Base-by-base conservation (phyloP, 2,797 vertebrate genomes). In the Rhinatrema bivittatum region DNA sequence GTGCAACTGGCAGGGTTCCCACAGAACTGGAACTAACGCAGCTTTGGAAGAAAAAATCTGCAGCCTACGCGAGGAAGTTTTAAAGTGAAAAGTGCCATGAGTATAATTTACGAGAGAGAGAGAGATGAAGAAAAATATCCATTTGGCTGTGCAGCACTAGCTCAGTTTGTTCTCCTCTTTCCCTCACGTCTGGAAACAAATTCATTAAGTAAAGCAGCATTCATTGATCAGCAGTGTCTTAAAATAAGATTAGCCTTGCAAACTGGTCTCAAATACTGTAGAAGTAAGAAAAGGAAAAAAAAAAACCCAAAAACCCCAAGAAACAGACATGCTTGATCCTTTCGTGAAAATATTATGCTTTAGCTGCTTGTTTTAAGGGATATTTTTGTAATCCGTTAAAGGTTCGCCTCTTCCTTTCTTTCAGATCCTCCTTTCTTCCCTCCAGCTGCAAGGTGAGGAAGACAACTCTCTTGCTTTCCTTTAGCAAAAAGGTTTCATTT, bases 191-290 rank as follows among this genome's bases (percentile, higher is more conserved):
- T 56, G 30, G n/a, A 45, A 53, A 43, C 53, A 60, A 50, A 77
- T 74, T 74, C 78, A 77, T 72, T 72, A 68, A 58, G 22, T 15
- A 27, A 32, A 41, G 64, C 50, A 50, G 32, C 39, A 49, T 35
- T 54, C 66, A 65, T 71, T 68, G 75, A 73, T 76, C 67, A 61
- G 44, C 52, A 36, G n/a, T 69, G 56, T 41, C 15, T 48, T 60
- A 74, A 61, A 66, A 51, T 10, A 4, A 36, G 37, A n/a, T n/a
- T 45, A 30, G 55, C 32, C 37, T 46, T 10, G 3, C 20, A 29
- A 16, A 46, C 56, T 61, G 51, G 48, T 46, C 50, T 56, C 16
- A 50, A 52, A 27, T 2, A n/a, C n/a, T n/a, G n/a, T n/a, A n/a
- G n/a, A n/a, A n/a, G n/a, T n/a, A n/a, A n/a, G n/a, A n/a, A n/a